Base-by-base conservation (phyloP, 2,113 vertebrate genomes). In the Danionella cerebrum region DNA sequence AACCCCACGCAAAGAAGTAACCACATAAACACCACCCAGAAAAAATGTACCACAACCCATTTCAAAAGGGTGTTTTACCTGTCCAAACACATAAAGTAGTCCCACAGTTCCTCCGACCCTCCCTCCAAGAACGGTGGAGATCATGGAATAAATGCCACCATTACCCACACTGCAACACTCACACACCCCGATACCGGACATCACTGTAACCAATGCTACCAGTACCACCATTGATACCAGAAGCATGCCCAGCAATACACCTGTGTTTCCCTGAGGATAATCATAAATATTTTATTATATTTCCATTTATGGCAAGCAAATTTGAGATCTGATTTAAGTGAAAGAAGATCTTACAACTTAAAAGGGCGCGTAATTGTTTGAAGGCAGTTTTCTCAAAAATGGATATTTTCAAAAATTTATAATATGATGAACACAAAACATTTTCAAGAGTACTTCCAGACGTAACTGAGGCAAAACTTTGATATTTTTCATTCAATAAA, bases 81-180 rank as follows among this genome's bases (percentile, higher is more conserved):
- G 95, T 68, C 96, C 96, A 35, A 99, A 97, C 55, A 99, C 90
- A 14, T 99, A 98, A 0, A 99, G 90, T 47, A 98, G 87, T 18
- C 96, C 95, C 3, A 96, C 57, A 0, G 95, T 94, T 21, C 94
- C 96, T 38, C 94, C 96, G 0, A 89, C 79, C 80, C 84, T 86
- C 36, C 93, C 87, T 0, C 96, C 96, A 1, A 99, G 90, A 55
- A 93, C 91, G 0, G 87, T 94, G 64, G 96, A 93, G 74, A 98
- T 88, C 95, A 98, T 98, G 70, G 94, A 91, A 77, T 99, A 99
- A 62, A 98, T 86, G 0, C 96, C 96, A 22, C 96, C 96, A 0
- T 83, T 87, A 31, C 96, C 90, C 0, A 92, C 47, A 1, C 87
- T 89, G 50, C 94, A 93, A 29, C 84, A 89, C 70, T 92, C 90